Evolutionary conservation across 2,888 invertebrate species (phyloP).

Genomic region (Dryobota labecula): DNA sequence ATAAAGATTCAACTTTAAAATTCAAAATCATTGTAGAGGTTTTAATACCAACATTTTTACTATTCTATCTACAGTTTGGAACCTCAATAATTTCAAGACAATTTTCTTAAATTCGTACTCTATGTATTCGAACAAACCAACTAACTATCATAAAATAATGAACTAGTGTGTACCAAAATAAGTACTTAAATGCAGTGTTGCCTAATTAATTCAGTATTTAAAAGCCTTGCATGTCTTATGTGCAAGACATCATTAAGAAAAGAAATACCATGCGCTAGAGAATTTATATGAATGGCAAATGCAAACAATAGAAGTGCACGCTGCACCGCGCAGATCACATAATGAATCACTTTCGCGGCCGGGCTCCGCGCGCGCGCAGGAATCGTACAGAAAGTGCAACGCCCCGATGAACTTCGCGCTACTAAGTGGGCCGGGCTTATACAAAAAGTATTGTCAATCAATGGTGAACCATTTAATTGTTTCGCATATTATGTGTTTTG

Average conservation of each 20-base stretch:
- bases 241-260: constrained; percentile 30
- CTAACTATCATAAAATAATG: not conserved
- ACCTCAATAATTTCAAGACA: not conserved
- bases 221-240: constrained; percentile 22
- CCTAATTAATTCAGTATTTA: constrained; percentile 16
- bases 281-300: constrained; percentile 68
- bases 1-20: not conserved
- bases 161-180: not conserved
- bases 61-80: not conserved
- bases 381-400: constrained; percentile 86
- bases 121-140: not conserved
- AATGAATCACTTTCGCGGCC: constrained; percentile 86
- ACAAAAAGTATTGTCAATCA: constrained; percentile 48
- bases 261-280: constrained; percentile 39
- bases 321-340: constrained; percentile 65
- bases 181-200: not conserved
- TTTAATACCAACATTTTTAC: not conserved
- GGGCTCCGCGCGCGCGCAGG: constrained; percentile 74
- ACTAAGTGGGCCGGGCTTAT: constrained; percentile 78
- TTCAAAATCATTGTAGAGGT: not conserved
- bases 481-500: constrained; percentile 8
- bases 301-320: constrained; percentile 66
- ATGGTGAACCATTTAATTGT: constrained; percentile 32
- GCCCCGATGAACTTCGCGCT: constrained; percentile 88
- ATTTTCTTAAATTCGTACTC: not conserved